Base-by-base conservation (phyloP, 2,888 invertebrate species). In the Empis livida region DNA sequence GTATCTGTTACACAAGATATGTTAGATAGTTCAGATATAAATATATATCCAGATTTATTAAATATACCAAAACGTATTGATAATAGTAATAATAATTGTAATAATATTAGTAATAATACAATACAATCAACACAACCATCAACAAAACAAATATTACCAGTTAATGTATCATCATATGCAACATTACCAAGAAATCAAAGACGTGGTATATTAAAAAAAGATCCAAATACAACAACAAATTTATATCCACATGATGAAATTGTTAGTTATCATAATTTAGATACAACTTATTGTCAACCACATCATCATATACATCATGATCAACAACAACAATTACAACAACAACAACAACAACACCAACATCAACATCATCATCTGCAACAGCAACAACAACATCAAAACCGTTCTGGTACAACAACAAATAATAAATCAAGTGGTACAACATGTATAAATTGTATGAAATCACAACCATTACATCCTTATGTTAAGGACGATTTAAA, bases 21-120 rank as follows among this genome's bases (percentile, higher is more conserved):
- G 57, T 57, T 70, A 38, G 69, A 70, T 48, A 73, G 76, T 31
- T 71, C 77, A 53, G 75, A 74, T 59, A 72, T 77, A 43, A 79
- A 82, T 50, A 80, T 86, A 61, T 88, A 86, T 67, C 89, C 89
- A 40, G 89, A 89, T 65, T 72, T 89, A 49, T 70, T 89, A 54
- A 86, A 83, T 63, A 78, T 83, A 55, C 79, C 82, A 45, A 74
- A 77, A 58, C 69, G 77, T 45, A 62, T 71, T 53, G 66, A 70
- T 52, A 66, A 65, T 30, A 60, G 53, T 35, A 66, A 65, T 30
- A 60, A 53, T 35, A 51, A 51, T 32, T 44, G 53, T 46, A 43
- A 57, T 52, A 54, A 49, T 45, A 52, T 45, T n/a, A 53, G 48
- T 10, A 52, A 46, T 47, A 50, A 46, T 39, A 31, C 31, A 15